Evolutionary conservation across 2,113 vertebrate genomes (phyloP).

Genomic region (Forbesichthys papilliferus): DNA sequence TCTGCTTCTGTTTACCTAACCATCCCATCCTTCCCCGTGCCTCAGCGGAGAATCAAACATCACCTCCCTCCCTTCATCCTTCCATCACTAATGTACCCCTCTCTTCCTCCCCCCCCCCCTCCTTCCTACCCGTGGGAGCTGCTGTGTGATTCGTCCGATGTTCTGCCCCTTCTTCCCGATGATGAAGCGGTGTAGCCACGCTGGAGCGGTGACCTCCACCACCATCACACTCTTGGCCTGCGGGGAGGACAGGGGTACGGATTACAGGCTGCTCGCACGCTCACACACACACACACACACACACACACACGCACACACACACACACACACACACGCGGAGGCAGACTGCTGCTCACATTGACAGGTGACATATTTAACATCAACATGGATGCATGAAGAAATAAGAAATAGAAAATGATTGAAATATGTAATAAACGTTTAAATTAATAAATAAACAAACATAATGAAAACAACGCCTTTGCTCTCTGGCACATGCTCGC

Average conservation of each 20-base stretch:
- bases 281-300: neutral
- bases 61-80: too few relatives aligned
- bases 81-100: too few relatives aligned
- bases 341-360: too few relatives aligned
- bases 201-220: conserved; percentile 77
- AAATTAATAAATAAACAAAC: too few relatives aligned
- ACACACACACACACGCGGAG: too few relatives aligned
- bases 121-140: conserved; percentile 73
- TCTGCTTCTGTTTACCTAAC: neutral
- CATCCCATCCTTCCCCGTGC: neutral
- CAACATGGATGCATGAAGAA: too few relatives aligned
- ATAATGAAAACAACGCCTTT: too few relatives aligned
- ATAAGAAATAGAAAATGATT: too few relatives aligned
- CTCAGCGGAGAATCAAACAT: neutral
- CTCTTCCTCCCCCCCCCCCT: neutral
- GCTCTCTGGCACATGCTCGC: neutral
- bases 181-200: conserved; percentile 85
- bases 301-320: too few relatives aligned
- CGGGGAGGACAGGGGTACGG: neutral
- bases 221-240: conserved; percentile 80
- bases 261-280: too few relatives aligned
- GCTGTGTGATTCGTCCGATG: conserved; percentile 81
- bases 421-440: too few relatives aligned
- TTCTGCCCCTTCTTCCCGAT: conserved; percentile 84
- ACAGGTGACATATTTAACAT: too few relatives aligned